phyloP scores from a whole-genome alignment of 1,140 invertebrate species.

The Macrosteles quadrilineatus region DNA sequence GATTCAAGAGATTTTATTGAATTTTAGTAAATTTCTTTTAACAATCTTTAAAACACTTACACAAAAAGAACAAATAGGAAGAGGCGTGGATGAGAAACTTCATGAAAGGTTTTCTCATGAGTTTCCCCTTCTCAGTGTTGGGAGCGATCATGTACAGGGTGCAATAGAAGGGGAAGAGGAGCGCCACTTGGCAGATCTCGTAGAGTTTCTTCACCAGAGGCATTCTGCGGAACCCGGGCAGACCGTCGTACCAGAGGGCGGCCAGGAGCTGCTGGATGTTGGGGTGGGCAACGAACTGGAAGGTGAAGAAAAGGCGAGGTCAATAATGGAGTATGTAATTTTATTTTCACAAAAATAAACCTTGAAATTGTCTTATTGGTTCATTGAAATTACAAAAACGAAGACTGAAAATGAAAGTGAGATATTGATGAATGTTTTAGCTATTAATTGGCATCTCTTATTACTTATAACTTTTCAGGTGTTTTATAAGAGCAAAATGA shows the following conservation, averaged over 20 bases:
- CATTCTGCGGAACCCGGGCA: slow-evolving; percentile 85
- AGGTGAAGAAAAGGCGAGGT: slow-evolving; percentile 36
- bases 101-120: slow-evolving; percentile 90
- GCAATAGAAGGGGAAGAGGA: slow-evolving; percentile 86
- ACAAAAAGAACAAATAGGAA: slow-evolving; percentile 88
- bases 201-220: slow-evolving; percentile 64
- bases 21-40: too few species aligned
- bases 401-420: too few species aligned
- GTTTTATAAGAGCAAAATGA: too few species aligned
- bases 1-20: too few species aligned
- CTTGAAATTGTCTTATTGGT: too few species aligned
- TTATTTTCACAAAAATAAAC: too few species aligned
- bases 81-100: slow-evolving; percentile 92
- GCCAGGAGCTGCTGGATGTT: slow-evolving; percentile 91
- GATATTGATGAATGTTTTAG: too few species aligned
- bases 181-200: slow-evolving; percentile 71
- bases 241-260: slow-evolving; percentile 89
- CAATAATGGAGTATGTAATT: not conserved
- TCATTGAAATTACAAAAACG: too few species aligned
- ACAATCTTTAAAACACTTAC: too few species aligned
- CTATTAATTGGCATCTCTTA: too few species aligned
- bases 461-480: too few species aligned
- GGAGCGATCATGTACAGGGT: slow-evolving; percentile 79
- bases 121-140: slow-evolving; percentile 68
- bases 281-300: slow-evolving; percentile 92